Evolutionary conservation across 2,888 invertebrate species (phyloP), one percentile per base, ranked within the genome.

Genomic region (Villa cingulata): DNA sequence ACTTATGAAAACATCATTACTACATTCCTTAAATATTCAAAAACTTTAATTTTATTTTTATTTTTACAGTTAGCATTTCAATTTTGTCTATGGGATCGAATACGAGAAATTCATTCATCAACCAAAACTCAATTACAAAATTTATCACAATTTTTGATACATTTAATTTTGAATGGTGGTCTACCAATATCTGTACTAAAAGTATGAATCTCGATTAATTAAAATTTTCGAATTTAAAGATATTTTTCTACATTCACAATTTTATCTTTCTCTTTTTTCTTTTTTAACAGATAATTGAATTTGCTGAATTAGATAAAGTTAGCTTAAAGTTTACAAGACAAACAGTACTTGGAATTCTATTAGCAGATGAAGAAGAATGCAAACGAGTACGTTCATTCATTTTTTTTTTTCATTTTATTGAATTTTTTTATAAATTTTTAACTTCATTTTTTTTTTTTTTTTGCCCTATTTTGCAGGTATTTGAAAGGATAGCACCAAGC

Each of bases 31-130:
- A n/a, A n/a, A 36, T 16, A 3, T n/a, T 36, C 16, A 16, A 36
- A 45, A n/a, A 14, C 37, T 34, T 7, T 43, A 32, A 52, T 57
- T 7, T 29, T 29, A 3, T 29, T 29, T 29, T 29, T 23, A 34
- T 37, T 16, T 39, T 66, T 72, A 17, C 70, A 92, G 84, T 76
- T 94, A 59, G 83, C 86, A 0, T 78, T 90, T 50, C 91, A 95
- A 65, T 95, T 81, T 66, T 76, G 85, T 0, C 65, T 89, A 9
- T 96, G 95, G 95, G 95, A 96, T 66, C 86, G 87, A 62, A 77
- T 95, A 19, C 88, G 90, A 62, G 82, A 85, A 36, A 65, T 95
- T 37, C 75, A 80, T 14, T 72, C 73, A 3, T 73, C 83, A 43
- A 73, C 76, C 0, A 74, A 76, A 45, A 70, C 70, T 14, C 79